Conservation (phyloP, 2,113 vertebrate genomes). For the Plecotus auritus region DNA sequence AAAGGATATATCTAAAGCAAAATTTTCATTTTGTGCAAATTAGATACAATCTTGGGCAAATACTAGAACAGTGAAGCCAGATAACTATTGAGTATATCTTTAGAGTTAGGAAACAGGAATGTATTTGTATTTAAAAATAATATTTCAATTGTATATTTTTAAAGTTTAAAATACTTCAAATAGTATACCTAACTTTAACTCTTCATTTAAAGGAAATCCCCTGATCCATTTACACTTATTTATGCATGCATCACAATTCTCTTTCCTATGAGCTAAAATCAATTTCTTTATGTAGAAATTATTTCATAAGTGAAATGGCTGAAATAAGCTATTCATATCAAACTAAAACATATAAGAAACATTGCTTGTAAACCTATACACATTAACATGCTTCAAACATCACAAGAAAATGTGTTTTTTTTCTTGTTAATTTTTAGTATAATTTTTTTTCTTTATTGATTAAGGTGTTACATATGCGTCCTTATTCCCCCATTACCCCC, state of each 20-base stretch:
- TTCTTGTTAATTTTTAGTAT: too few relatives aligned
- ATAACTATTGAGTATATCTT: background rate
- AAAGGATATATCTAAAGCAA: background rate
- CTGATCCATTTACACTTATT: background rate
- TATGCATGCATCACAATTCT: background rate
- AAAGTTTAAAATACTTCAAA: background rate
- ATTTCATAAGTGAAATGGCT: background rate
- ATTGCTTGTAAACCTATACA: background rate
- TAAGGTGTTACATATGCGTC: too few relatives aligned
- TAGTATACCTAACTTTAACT: background rate
- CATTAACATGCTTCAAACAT: conserved; percentile 25
- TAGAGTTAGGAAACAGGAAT: background rate
- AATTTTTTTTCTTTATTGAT: too few relatives aligned
- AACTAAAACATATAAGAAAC: background rate
- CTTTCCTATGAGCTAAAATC: background rate
- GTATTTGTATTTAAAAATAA: background rate
- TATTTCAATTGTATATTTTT: background rate
- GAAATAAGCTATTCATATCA: conserved; percentile 17
- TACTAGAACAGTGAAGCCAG: background rate
- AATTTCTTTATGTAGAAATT: conserved; percentile 10
- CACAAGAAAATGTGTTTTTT: background rate
- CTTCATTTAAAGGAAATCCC: background rate
- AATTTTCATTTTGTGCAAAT: background rate
- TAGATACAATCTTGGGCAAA: background rate
- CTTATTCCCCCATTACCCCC: too few relatives aligned